Conservation (phyloP, 1,140 invertebrate species). For the Atta colombica region DNA sequence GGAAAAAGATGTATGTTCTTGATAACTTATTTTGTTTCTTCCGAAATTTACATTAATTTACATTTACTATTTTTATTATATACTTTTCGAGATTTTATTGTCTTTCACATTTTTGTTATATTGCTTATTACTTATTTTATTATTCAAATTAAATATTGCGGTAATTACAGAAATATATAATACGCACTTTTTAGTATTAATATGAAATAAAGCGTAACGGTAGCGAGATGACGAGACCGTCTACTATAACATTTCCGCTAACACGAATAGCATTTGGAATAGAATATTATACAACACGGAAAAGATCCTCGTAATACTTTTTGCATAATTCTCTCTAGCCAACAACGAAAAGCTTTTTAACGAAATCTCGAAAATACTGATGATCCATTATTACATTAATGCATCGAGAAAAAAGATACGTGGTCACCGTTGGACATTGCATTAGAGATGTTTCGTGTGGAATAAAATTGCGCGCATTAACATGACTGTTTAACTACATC, state of each 20-base stretch:
- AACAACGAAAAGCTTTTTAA: conserved; percentile 60
- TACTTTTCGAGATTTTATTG: background rate
- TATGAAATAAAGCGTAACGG: conserved; percentile 21
- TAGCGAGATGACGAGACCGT: conserved; percentile 26
- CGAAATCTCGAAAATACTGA: conserved; percentile 49
- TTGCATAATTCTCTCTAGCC: conserved; percentile 43
- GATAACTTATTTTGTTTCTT: background rate
- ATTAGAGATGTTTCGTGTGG: conserved; percentile 54
- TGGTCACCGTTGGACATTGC: background rate
- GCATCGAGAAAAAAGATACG: conserved; percentile 18
- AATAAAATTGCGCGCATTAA: conserved; percentile 55
- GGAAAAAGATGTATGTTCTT: background rate
- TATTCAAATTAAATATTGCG: conserved; percentile 14
- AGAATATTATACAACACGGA: conserved; percentile 28
- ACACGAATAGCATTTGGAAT: conserved; percentile 26
- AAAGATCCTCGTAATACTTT: conserved; percentile 49
- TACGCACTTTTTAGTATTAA: conserved; percentile 33
- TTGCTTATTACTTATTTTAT: conserved; percentile 14
- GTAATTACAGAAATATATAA: background rate
- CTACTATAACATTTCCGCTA: conserved; percentile 29
- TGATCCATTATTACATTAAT: conserved; percentile 52
- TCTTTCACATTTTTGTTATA: background rate
- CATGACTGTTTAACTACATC: conserved; percentile 60
- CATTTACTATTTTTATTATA: background rate
- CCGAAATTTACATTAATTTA: conserved; percentile 22